A percentile compares a stretch with the other conserved stretches of the same genome.
These are phyloP conservation scores for Leucoptera coffeella DNA, from an alignment of 2,888 invertebrate species.

Conservation along the genomic window DNA sequence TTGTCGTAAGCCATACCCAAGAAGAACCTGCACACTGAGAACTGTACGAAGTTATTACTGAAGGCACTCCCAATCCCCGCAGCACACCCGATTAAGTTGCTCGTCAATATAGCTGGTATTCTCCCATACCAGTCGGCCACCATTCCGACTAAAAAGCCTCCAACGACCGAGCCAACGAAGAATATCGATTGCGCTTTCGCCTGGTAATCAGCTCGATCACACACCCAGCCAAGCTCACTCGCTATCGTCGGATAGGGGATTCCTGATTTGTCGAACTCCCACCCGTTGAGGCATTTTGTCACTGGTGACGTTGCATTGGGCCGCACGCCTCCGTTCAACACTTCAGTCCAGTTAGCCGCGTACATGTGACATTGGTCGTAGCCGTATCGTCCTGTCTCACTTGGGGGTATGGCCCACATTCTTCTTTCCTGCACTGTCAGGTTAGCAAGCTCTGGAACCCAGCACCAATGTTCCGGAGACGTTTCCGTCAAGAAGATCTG, in stretches of 20 bases:
- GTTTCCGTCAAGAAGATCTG: conserved; percentile 6
- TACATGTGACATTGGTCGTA: conserved; percentile 5
- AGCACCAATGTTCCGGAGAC: conserved; percentile 6
- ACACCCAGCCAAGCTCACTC: conserved; percentile 7
- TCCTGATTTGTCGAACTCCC: conserved; percentile 6
- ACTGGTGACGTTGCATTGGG: conserved; percentile 2
- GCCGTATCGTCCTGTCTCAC: conserved; percentile 3
- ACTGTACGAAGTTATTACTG: conserved; percentile 5
- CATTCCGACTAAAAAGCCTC: conserved; percentile 6
- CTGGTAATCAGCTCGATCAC: conserved; percentile 6
- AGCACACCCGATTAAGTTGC: conserved; percentile 5
- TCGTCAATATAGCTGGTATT: conserved; percentile 4
- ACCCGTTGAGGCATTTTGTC: conserved; percentile 5
- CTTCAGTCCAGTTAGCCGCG: conserved; percentile 6
- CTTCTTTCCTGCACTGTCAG: conserved; percentile 5
- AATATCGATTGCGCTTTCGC: conserved; percentile 7
- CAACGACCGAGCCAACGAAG: conserved; percentile 6
- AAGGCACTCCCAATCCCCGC: conserved; percentile 6
- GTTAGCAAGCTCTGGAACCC: conserved; percentile 6
- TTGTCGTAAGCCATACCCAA: conserved; percentile 6
- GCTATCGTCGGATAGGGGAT: conserved; percentile 7
- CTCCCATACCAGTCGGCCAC: conserved; percentile 6
- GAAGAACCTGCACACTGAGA: conserved; percentile 5
- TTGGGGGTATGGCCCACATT: conserved; percentile 5
- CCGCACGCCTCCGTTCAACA: conserved; percentile 1